Base-by-base conservation (phyloP, 2,797 vertebrate genomes). In the Crax fasciolata region DNA sequence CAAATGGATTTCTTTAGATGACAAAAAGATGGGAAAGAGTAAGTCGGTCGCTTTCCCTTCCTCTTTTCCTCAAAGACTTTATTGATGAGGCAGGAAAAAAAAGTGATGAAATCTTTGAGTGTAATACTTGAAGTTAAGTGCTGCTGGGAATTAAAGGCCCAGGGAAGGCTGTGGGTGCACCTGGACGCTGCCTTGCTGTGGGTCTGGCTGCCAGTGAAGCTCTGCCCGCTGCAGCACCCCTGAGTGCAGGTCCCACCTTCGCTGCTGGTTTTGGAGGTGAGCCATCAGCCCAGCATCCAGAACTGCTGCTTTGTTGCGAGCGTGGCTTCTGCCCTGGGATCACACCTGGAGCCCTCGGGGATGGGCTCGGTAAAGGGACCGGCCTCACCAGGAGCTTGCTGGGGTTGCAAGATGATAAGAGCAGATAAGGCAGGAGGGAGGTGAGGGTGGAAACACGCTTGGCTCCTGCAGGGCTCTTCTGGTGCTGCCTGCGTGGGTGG, bases 341-440 rank as follows among this genome's bases (percentile, higher is more conserved):
- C 25, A 0, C n/a, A 38, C 52, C 72, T 72, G 78, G 24, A 19
- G 9, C 0, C 0, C 35, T 54, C 67, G 21, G 14, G 18, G 55
- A 30, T 54, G 58, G 75, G 61, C 75, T 38, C 49, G 72, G 43
- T 83, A 32, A 66, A 89, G 84, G 73, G 78, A 41, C 75, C 74
- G 75, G 30, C 92, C 86, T 93, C 19, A 28, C 87, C 30, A 12
- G 79, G 30, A 43, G 52, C 62, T 87, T 75, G 65, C 71, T 74
- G 76, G 46, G 54, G 77, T 94, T 81, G 38, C 71, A 20, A 35
- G 59, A 30, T 30, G n/a, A 57, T 65, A 51, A 73, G 57, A 73
- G 52, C 48, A 66, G 61, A 72, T 65, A 81, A 39, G 14, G 23
- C 3, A 28, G 41, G 2, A 1, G 15, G 24, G 39, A 61, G 77